These are phyloP conservation scores for Rhadinocentrus ornatus DNA, from an alignment of 2,797 vertebrate genomes.

Conservation along the genomic window DNA sequence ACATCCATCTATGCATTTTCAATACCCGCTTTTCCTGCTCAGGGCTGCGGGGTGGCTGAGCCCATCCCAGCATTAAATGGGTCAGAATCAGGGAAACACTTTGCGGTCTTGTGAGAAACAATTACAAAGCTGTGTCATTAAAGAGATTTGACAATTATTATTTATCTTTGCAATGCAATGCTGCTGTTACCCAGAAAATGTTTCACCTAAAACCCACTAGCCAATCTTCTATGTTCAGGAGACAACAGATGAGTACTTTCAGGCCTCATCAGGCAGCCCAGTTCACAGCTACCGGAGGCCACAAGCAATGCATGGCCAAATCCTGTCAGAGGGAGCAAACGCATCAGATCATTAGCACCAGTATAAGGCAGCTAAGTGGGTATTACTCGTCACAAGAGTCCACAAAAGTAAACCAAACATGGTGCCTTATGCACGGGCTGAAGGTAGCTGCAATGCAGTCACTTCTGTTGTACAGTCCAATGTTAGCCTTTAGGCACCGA, in stretches of 20 bases:
- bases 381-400: constrained; percentile 32
- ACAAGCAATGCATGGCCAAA: constrained; percentile 32
- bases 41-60: constrained; percentile 19
- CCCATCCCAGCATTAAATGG: constrained; percentile 37
- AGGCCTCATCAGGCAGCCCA: constrained; percentile 34
- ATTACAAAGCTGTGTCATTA: constrained; percentile 14
- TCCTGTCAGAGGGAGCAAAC: constrained; percentile 50
- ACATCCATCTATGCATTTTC: constrained; percentile 43
- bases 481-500: constrained; percentile 40
- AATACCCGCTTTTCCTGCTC: constrained; percentile 31
- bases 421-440: constrained; percentile 34
- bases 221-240: constrained; percentile 29
- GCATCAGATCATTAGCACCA: constrained; percentile 75
- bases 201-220: constrained; percentile 22
- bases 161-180: not conserved
- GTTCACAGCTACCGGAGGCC: constrained; percentile 52
- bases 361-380: constrained; percentile 52
- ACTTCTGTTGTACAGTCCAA: constrained; percentile 38
- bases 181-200: not conserved
- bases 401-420: constrained; percentile 39
- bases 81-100: constrained; percentile 30
- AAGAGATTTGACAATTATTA: constrained; percentile 10
- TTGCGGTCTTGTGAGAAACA: constrained; percentile 2
- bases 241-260: constrained; percentile 28
- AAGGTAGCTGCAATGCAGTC: constrained; percentile 25